Conservation (phyloP, 2,797 vertebrate genomes). For the Phataginus tricuspis region DNA sequence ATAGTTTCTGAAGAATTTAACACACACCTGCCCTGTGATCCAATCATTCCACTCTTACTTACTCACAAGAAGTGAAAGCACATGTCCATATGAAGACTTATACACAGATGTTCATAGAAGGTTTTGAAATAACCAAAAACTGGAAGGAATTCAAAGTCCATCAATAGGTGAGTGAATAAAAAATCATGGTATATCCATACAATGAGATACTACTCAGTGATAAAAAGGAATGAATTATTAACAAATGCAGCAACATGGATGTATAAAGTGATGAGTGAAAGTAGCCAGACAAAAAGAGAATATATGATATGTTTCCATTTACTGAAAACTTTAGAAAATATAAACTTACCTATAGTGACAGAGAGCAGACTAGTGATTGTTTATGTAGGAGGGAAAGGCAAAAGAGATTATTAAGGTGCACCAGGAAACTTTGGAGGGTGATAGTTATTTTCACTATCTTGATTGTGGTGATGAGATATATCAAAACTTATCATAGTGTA, state of each 20-base stretch:
- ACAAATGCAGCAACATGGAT: background rate
- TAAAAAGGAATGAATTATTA: background rate
- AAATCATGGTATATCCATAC: background rate
- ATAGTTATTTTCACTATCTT: background rate
- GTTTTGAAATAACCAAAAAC: background rate
- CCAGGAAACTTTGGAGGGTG: background rate
- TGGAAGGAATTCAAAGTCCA: background rate
- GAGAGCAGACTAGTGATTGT: background rate
- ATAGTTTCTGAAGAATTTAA: background rate
- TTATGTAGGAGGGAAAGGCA: background rate
- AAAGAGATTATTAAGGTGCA: background rate
- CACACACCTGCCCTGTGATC: background rate
- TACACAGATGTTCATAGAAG: background rate
- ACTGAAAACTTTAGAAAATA: background rate
- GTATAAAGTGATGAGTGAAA: background rate
- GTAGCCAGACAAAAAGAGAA: background rate
- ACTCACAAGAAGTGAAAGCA: background rate
- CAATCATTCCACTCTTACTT: background rate
- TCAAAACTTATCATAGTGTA: background rate
- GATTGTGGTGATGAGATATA: background rate
- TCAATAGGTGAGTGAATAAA: background rate
- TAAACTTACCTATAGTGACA: background rate
- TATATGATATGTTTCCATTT: background rate
- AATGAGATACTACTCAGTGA: background rate
- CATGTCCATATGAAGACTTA: background rate